Conservation (phyloP, 2,888 invertebrate genomes). For the Physocephala rufipes region DNA sequence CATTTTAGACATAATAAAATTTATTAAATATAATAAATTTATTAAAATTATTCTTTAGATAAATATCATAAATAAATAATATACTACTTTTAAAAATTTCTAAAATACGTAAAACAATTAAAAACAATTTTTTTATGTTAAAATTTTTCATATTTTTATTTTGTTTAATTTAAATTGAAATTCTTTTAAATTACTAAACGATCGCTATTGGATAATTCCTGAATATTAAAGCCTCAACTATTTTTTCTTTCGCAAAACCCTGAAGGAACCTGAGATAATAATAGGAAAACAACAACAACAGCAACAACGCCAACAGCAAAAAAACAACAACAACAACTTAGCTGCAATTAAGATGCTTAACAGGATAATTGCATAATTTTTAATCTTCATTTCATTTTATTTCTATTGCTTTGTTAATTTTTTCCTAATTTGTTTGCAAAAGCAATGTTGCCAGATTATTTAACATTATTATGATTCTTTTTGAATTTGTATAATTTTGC, state of each 20-base stretch:
- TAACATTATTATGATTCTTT: conserved; percentile 34
- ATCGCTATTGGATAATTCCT: no score
- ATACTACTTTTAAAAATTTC: no score
- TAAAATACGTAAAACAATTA: no score
- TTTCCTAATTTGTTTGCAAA: conserved; percentile 9
- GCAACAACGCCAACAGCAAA: neutral
- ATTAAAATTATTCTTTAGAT: no score
- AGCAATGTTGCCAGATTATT: conserved; percentile 29
- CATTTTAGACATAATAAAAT: no score
- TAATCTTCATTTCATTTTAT: conserved; percentile 45
- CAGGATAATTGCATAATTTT: conserved; percentile 58
- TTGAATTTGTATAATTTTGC: conserved; percentile 37
- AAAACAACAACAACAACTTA: conserved; percentile 23
- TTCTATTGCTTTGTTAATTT: conserved; percentile 28
- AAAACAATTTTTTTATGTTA: no score
- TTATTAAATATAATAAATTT: no score
- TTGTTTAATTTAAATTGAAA: no score
- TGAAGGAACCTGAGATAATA: neutral
- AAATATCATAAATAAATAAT: no score
- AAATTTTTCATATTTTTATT: no score
- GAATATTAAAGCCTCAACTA: no score
- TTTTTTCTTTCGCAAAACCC: neutral
- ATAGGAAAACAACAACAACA: neutral
- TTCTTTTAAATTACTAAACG: no score
- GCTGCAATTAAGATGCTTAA: conserved; percentile 40